These are phyloP conservation scores for Gallinago solitaria DNA, from an alignment of 2,797 vertebrate species.

Conservation along the genomic window DNA sequence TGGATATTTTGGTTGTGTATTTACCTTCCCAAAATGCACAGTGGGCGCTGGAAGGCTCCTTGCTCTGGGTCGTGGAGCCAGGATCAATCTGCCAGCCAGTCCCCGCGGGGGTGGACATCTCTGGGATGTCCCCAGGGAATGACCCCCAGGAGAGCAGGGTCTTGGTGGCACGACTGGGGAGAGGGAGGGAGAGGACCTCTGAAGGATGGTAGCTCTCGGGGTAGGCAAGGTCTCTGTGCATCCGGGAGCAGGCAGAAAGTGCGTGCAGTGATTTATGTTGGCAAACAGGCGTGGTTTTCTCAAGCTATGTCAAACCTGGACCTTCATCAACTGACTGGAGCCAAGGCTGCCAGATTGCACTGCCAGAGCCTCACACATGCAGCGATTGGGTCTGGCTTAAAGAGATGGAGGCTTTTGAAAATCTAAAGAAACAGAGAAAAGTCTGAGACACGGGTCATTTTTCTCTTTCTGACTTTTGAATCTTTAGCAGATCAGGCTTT, in stretches of 20 bases:
- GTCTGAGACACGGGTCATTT: not conserved
- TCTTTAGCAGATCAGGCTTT: not conserved
- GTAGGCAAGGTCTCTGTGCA: not conserved
- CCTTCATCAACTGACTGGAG: not conserved
- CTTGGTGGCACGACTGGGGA: not conserved
- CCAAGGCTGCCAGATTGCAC: not conserved
- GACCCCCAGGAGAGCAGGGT: not conserved
- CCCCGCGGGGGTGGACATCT: not conserved
- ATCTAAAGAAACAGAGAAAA: not conserved
- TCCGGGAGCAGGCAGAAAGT: not conserved
- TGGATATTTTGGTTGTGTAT: slow-evolving; percentile 79
- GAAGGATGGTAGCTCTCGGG: not conserved
- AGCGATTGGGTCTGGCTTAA: not conserved
- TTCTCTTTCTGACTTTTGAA: not conserved
- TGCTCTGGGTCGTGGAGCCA: accelerated
- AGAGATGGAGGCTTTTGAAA: not conserved
- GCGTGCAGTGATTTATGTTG: not conserved
- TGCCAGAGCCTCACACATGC: not conserved
- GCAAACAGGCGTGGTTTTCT: not conserved
- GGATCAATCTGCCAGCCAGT: not conserved
- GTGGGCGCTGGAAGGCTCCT: not conserved
- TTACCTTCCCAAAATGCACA: slow-evolving; percentile 77
- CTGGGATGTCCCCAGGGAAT: not conserved
- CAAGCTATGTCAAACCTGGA: not conserved
- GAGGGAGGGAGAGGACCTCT: not conserved